Evolutionary conservation across 2,113 vertebrate genomes (phyloP).

Genomic region (Scalopus aquaticus): DNA sequence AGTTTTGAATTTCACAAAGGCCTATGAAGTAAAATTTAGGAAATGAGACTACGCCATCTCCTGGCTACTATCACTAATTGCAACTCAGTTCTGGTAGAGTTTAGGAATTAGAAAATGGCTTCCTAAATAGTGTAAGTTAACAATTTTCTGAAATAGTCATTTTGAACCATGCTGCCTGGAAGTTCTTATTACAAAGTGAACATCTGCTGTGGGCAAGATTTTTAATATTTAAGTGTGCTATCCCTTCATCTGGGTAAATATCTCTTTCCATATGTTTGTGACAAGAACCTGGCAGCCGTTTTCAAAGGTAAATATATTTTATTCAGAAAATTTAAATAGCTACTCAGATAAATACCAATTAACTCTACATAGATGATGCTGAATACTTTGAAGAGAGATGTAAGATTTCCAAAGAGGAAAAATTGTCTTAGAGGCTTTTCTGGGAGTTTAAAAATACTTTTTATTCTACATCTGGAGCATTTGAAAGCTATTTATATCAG

Average conservation of each 20-base stretch:
- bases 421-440: constrained; percentile 34
- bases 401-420: constrained; percentile 11
- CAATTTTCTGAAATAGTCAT: background rate
- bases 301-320: constrained; percentile 48
- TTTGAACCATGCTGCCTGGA: constrained; percentile 22
- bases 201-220: background rate
- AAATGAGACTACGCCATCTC: constrained; percentile 65
- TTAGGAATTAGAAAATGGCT: background rate
- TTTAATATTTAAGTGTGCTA: background rate
- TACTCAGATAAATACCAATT: constrained; percentile 26
- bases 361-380: background rate
- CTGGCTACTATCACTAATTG: constrained; percentile 49
- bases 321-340: constrained; percentile 8
- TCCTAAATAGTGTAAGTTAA: background rate
- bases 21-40: background rate
- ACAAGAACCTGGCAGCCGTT: background rate
- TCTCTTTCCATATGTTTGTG: background rate
- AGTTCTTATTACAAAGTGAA: background rate
- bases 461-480: background rate
- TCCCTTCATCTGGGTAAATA: background rate
- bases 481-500: constrained; percentile 51
- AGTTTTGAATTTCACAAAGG: background rate
- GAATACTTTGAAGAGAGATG: background rate
- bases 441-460: constrained; percentile 42
- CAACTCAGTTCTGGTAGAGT: constrained; percentile 22